Evolutionary conservation across 2,113 vertebrate species (phyloP).

Genomic region (Sphyrna mokarran): DNA sequence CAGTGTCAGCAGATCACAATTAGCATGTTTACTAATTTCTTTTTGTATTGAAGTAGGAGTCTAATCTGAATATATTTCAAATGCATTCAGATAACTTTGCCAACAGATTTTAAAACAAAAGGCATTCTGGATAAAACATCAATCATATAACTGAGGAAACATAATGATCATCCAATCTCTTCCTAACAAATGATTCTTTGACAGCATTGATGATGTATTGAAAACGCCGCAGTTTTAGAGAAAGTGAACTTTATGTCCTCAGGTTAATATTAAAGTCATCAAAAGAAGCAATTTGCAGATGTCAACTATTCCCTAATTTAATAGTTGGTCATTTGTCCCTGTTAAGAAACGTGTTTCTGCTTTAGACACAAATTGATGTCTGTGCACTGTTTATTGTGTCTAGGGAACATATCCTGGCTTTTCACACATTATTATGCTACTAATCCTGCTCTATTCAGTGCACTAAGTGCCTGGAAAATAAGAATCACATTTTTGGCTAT

Average conservation of each 20-base stretch:
- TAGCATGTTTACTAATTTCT: background rate
- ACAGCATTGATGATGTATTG: background rate
- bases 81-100: background rate
- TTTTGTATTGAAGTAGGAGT: background rate
- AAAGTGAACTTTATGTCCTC: background rate
- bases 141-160: slow-evolving; percentile 1
- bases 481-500: background rate
- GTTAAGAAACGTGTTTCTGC: background rate
- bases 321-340: background rate
- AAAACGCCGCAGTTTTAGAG: background rate
- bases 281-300: background rate
- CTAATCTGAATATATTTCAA: background rate
- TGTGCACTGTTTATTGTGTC: background rate
- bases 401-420: background rate
- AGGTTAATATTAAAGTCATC: background rate
- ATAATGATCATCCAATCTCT: background rate
- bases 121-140: background rate
- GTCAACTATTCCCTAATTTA: background rate
- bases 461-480: background rate
- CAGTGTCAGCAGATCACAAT: background rate
- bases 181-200: background rate
- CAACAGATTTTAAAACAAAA: background rate
- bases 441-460: background rate
- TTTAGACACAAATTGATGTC: background rate
- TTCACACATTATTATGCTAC: background rate